Evolutionary conservation across 2,113 vertebrate genomes (phyloP).

Genomic region (Polypterus bichir): DNA sequence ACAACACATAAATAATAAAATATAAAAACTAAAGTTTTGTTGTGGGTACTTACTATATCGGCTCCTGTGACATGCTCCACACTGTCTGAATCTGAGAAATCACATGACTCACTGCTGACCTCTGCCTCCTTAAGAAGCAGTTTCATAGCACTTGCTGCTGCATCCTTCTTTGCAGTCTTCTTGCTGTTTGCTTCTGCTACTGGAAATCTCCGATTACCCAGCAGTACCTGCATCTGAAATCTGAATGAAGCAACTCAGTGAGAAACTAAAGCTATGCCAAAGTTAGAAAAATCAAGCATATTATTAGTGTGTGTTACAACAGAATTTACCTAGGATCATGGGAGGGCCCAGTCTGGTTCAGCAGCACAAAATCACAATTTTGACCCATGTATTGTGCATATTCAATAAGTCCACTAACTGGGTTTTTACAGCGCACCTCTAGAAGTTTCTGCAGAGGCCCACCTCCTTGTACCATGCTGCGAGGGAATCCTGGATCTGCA

Average conservation of each 20-base stretch:
- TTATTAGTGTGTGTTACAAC: no score
- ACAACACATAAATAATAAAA: no score
- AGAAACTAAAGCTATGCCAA: neutral
- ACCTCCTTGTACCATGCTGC: constrained; percentile 43
- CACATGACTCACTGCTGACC: constrained; percentile 13
- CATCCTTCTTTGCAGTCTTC: constrained; percentile 87
- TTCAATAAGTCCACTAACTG: constrained; percentile 83
- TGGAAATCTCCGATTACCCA: constrained; percentile 71
- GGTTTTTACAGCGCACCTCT: constrained; percentile 81
- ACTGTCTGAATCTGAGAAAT: constrained; percentile 11
- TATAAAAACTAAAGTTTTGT: no score
- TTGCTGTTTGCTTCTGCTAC: constrained; percentile 82
- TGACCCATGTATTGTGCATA: constrained; percentile 80
- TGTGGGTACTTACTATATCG: no score
- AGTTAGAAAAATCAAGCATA: no score
- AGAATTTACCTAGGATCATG: constrained; percentile 78
- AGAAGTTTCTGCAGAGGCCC: constrained; percentile 64
- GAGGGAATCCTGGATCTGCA: constrained; percentile 26
- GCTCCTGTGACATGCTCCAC: no score
- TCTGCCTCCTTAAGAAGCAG: constrained; percentile 61
- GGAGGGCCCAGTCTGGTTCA: constrained; percentile 82
- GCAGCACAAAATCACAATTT: constrained; percentile 74
- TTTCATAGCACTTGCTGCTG: constrained; percentile 68
- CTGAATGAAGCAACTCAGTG: constrained; percentile 37
- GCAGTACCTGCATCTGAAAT: constrained; percentile 87